Base-by-base conservation (phyloP, 1,140 invertebrate species). In the Latrodectus geometricus region DNA sequence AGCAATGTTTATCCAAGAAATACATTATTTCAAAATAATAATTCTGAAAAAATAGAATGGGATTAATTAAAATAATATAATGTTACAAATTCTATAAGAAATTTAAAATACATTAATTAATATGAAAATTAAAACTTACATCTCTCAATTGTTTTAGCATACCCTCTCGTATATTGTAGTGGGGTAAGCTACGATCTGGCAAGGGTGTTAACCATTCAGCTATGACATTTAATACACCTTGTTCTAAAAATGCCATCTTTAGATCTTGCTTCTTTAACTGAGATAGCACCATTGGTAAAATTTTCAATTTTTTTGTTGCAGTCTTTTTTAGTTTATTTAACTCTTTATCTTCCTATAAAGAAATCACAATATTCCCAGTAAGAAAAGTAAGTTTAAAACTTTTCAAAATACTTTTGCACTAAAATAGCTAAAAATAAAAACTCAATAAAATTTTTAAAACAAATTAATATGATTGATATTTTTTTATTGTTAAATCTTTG, bases 161-260 rank as follows among this genome's bases (percentile, higher is more conserved):
- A 89, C 92, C 94, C 90, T 99, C 96, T 87, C 98, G 92, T 87
- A 99, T 98, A 92, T 95, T 95, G 68, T 98, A 91, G 88, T 98
- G 97, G 11, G 98, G 97, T 89, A 99, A 93, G 89, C 96, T 97
- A 89, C 97, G 94, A 92, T 99, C 98, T 35, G 98, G 98, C 93
- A 99, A 95, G 0, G 98, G 98, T 8, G 98, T 97, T 11, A 99
- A 92, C 98, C 98, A 99, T 92, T 99, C 98, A 72, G 97, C 98
- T 54, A 99, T 93, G 88, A 98, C 96, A 89, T 94, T 94, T 11
- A 99, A 93, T 85, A 98, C 95, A 90, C 98, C 98, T 90, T 98
- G 97, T 90, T 99, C 98, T 23, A 99, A 93, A 91, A 99, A 99
- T 0, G 97, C 97, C 56, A 97, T 93, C 91, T 98, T 97, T 76